Percentiles rank a stretch among this genome's conserved stretches.
Evolutionary conservation across 2,797 vertebrate genomes (phyloP).

Genomic region (Myotis daubentonii): DNA sequence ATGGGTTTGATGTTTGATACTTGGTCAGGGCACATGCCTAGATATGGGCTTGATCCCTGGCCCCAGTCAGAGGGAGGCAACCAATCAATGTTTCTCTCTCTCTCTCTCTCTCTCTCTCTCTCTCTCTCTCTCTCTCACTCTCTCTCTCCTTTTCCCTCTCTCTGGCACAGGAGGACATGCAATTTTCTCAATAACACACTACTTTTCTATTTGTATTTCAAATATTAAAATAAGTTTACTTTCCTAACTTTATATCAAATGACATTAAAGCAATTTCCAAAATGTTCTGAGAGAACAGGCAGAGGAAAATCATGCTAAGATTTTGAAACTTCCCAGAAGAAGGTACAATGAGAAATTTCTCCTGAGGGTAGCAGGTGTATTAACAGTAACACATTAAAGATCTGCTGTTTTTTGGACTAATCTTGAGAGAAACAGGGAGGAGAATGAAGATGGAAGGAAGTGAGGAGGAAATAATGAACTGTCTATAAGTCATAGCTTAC

Average conservation of each 20-base stretch:
- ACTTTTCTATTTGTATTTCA: conserved; percentile 16
- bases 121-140: background rate
- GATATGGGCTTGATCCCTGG: background rate
- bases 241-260: conserved; percentile 28
- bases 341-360: background rate
- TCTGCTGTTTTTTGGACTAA: background rate
- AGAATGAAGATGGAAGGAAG: background rate
- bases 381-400: background rate
- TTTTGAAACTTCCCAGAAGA: background rate
- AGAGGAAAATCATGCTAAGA: background rate
- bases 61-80: background rate
- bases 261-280: background rate
- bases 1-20: background rate
- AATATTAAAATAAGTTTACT: conserved; percentile 22
- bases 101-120: background rate
- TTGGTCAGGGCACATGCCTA: background rate
- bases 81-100: background rate
- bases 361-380: background rate
- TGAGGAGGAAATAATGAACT: background rate
- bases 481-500: background rate
- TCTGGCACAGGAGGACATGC: background rate
- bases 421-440: background rate
- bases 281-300: background rate
- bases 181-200: conserved; percentile 35
- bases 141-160: too few species aligned